phyloP scores from a whole-genome alignment of 2,113 vertebrate species.

The Illadopsis cleaveri region DNA sequence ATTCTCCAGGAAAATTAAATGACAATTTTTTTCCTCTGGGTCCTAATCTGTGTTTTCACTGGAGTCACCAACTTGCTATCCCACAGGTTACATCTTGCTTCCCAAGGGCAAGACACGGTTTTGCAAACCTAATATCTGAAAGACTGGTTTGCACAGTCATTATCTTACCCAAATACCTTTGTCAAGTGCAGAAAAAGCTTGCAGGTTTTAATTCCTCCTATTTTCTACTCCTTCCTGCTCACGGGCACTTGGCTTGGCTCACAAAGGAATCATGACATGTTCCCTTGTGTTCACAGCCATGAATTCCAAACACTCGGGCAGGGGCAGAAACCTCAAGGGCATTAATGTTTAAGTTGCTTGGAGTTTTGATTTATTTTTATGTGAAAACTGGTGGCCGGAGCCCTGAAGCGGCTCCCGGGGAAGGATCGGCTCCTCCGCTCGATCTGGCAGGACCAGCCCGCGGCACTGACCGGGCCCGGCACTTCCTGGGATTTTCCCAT shows the following conservation, averaged over 20 bases:
- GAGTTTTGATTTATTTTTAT: not conserved
- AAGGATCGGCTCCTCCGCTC: not conserved
- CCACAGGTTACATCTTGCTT: not conserved
- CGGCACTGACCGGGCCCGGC: not conserved
- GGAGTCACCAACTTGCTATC: not conserved
- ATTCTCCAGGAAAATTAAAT: not conserved
- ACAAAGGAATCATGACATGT: rapidly evolving
- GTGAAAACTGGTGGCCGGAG: not conserved
- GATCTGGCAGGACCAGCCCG: rapidly evolving
- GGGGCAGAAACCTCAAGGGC: not conserved
- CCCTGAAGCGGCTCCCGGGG: rapidly evolving
- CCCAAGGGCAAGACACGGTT: not conserved
- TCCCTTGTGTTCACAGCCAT: rapidly evolving
- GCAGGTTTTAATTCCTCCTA: not conserved
- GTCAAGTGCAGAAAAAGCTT: not conserved
- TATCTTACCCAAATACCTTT: not conserved
- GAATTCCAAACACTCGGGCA: not conserved
- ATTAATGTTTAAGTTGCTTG: rapidly evolving
- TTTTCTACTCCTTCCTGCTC: not conserved
- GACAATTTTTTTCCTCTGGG: not conserved
- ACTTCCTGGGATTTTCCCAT: rapidly evolving
- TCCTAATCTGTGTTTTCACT: not conserved
- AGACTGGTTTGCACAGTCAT: not conserved
- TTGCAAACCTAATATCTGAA: not conserved
- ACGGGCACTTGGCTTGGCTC: not conserved